These are phyloP conservation scores for Ancistrus triradiatus DNA, from an alignment of 2,113 vertebrate genomes.

Conservation along the genomic window DNA sequence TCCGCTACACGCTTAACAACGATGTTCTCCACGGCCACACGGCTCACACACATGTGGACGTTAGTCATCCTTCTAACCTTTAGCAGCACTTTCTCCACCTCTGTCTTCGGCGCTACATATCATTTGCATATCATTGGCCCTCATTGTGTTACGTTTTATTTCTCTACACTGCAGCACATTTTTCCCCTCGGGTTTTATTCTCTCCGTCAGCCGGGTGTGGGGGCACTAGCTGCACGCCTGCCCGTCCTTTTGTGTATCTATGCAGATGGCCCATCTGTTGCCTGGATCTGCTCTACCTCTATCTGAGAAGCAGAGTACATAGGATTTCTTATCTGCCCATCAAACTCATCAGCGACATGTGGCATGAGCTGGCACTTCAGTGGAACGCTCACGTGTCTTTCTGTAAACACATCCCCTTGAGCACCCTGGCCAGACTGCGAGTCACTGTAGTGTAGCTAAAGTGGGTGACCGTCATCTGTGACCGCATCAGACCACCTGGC, in stretches of 20 bases:
- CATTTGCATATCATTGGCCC: not conserved
- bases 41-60: conserved; percentile 16
- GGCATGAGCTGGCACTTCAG: not conserved
- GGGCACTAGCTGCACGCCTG: conserved; percentile 9
- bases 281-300: not conserved
- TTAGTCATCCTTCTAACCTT: not conserved
- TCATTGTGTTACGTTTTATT: not conserved
- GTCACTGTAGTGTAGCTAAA: too few relatives aligned
- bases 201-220: conserved; percentile 20
- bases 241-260: conserved; percentile 33
- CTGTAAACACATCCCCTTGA: not conserved
- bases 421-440: not conserved
- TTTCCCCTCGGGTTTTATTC: not conserved
- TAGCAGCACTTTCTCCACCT: not conserved
- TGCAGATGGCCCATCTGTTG: conserved; percentile 48
- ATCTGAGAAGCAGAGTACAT: conserved; percentile 34
- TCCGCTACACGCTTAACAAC: not conserved
- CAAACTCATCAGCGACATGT: conserved; percentile 10
- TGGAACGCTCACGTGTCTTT: too few relatives aligned
- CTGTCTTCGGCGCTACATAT: not conserved
- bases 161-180: not conserved
- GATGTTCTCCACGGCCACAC: too few relatives aligned
- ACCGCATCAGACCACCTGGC: too few relatives aligned
- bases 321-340: conserved; percentile 28
- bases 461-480: too few relatives aligned